Evolutionary conservation across 2,113 vertebrate species (phyloP).

Genomic region (Aphyosemion australe): DNA sequence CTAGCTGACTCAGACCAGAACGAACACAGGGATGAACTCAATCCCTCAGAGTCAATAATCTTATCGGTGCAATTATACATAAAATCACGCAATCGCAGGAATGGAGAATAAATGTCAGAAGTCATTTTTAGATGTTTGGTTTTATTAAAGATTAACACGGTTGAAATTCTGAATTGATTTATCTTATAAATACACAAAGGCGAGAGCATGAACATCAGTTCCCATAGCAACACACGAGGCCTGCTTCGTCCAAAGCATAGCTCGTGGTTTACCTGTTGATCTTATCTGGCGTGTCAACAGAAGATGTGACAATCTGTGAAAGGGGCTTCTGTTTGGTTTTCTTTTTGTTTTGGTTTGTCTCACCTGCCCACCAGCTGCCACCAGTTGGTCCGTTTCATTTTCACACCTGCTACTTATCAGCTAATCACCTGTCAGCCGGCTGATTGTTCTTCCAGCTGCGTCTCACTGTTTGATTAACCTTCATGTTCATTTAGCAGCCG

Average conservation of each 20-base stretch:
- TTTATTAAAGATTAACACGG: background rate
- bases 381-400: background rate
- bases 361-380: slow-evolving; percentile 5
- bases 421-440: slow-evolving; percentile 2
- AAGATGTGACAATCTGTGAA: background rate
- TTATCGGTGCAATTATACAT: slow-evolving; percentile 13
- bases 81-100: background rate
- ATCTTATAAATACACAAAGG: background rate
- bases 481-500: too few relatives aligned
- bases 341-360: background rate
- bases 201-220: background rate
- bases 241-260: background rate
- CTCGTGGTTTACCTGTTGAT: background rate
- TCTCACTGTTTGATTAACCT: background rate
- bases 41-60: background rate
- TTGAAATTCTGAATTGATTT: background rate
- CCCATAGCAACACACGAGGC: slow-evolving; percentile 15
- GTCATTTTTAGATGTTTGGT: background rate
- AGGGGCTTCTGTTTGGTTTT: slow-evolving; percentile 1
- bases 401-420: slow-evolving; percentile 46
- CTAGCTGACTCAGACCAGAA: slow-evolving; percentile 19
- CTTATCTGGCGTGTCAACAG: background rate
- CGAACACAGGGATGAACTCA: background rate
- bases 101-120: background rate
- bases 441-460: slow-evolving; percentile 11